phyloP scores from a whole-genome alignment of 2,797 vertebrate species.

The Ficedula albicollis region DNA sequence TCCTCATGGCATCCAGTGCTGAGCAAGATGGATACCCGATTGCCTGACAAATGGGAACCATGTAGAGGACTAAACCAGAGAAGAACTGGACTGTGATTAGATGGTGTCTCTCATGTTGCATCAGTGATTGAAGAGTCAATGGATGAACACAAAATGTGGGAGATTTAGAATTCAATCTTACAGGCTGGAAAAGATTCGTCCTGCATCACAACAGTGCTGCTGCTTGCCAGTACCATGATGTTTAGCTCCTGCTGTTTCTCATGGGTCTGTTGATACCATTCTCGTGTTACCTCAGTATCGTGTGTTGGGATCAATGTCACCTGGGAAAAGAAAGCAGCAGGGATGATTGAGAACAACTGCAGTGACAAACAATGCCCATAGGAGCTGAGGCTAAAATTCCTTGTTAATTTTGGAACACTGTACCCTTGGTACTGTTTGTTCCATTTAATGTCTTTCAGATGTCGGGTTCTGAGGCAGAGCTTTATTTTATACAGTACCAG shows the following conservation, averaged over 20 bases:
- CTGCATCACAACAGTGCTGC: slow-evolving; percentile 99
- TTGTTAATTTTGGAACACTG: slow-evolving; percentile 29
- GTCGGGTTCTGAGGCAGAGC: not conserved
- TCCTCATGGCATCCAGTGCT: slow-evolving; percentile 48
- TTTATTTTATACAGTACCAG: not conserved
- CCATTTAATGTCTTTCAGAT: slow-evolving; percentile 58
- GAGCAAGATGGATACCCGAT: slow-evolving; percentile 44
- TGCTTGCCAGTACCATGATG: slow-evolving; percentile 97
- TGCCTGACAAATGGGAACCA: slow-evolving; percentile 57
- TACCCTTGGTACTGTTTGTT: slow-evolving; percentile 41
- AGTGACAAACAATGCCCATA: slow-evolving; percentile 9
- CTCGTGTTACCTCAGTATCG: slow-evolving; percentile 95
- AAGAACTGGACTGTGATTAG: slow-evolving; percentile 60
- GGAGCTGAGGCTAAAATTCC: slow-evolving; percentile 38
- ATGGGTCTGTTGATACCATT: slow-evolving; percentile 99
- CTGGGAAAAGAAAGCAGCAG: slow-evolving; percentile 74
- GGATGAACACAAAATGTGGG: slow-evolving; percentile 35
- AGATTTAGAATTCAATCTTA: slow-evolving; percentile 96
- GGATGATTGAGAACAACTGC: slow-evolving; percentile 12
- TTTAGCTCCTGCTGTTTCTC: slow-evolving; percentile 97
- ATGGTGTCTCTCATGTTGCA: slow-evolving; percentile 60
- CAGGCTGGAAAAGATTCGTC: slow-evolving; percentile 98
- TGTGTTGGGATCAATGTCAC: slow-evolving; percentile 98
- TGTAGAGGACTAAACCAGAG: slow-evolving; percentile 54
- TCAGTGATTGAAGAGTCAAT: slow-evolving; percentile 54